phyloP scores from a whole-genome alignment of 2,113 vertebrate species.

The Picathartes gymnocephalus region DNA sequence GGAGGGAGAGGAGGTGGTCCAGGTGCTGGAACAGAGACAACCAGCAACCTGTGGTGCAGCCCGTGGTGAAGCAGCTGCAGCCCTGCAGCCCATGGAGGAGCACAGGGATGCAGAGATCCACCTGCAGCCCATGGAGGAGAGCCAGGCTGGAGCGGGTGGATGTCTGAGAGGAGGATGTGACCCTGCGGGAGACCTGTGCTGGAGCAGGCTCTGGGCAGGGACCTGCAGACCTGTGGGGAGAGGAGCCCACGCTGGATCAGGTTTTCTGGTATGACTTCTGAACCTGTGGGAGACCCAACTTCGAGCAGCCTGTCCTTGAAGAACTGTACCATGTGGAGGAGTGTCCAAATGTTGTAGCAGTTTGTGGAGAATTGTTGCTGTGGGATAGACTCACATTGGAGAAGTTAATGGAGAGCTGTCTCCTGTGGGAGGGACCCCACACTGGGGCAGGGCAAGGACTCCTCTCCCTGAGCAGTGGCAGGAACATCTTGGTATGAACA shows the following conservation, averaged over 20 bases:
- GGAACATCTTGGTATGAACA: neutral
- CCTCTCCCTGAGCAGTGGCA: neutral
- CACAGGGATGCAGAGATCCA: neutral
- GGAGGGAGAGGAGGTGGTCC: neutral
- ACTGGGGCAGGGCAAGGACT: neutral
- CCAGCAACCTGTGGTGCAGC: neutral
- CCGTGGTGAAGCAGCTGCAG: neutral
- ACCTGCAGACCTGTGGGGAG: neutral
- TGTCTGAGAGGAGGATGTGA: neutral
- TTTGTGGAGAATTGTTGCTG: too few relatives aligned
- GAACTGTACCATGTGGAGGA: neutral
- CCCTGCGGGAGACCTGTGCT: neutral
- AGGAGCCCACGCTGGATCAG: fast-evolving
- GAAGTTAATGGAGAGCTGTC: neutral
- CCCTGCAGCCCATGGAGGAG: neutral
- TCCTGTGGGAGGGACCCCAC: neutral
- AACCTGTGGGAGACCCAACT: neutral
- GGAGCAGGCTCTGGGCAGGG: neutral
- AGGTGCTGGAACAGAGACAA: neutral
- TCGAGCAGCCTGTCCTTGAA: neutral
- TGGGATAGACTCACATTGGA: neutral
- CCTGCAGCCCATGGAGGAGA: neutral
- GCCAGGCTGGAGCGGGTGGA: neutral
- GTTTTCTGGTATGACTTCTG: neutral
- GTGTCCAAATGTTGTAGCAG: neutral